Evolutionary conservation across 2,113 vertebrate species (phyloP), one percentile per base, ranked within the genome.

Genomic region (Callocephalon fimbriatum): DNA sequence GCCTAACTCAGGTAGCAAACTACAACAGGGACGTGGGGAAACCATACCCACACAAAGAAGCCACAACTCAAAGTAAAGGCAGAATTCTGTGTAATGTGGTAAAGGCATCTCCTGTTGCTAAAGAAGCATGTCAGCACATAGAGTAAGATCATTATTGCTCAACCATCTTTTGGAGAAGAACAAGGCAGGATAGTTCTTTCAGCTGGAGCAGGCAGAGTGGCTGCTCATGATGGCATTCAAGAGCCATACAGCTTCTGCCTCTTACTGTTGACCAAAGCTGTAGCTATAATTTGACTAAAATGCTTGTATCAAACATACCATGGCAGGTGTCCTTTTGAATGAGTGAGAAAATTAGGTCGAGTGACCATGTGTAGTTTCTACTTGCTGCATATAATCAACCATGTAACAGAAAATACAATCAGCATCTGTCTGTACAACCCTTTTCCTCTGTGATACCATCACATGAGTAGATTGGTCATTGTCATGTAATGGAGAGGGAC

Each of bases 271-370:
- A 42, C 42, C 9, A 56, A 58, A 44, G 14, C 65, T 74, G 54
- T 27, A 78, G 47, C 37, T 74, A 14, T 20, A 31, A 17, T 27
- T 76, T 58, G 31, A 58, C 71, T 74, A 31, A 90, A 86, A 37
- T 4, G 1, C 27, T 90, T 0, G 0, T 44, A 25, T 38, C 40
- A 40, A 51, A n/a, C 18, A 16, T n/a, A 38, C 38, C 0, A 0
- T 19, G 35, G 45, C 2, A 70, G 26, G 32, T 81, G 65, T 71
- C 0, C 0, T 65, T 87, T 62, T 37, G 45, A 65, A 25, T 38
- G 44, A 62, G 29, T 56, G 70, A 44, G 29, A 51, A 66, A 76
- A 76, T 51, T 8, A 37, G 59, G 27, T 32, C 18, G 59, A n/a
- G 44, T 61, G 56, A 31, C 45, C 45, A 38, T 22, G 6, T 5